Evolutionary conservation across 35 echinoderm and acorn worm genomes (phyloP).

Genomic region (Apostichopus californicus): DNA sequence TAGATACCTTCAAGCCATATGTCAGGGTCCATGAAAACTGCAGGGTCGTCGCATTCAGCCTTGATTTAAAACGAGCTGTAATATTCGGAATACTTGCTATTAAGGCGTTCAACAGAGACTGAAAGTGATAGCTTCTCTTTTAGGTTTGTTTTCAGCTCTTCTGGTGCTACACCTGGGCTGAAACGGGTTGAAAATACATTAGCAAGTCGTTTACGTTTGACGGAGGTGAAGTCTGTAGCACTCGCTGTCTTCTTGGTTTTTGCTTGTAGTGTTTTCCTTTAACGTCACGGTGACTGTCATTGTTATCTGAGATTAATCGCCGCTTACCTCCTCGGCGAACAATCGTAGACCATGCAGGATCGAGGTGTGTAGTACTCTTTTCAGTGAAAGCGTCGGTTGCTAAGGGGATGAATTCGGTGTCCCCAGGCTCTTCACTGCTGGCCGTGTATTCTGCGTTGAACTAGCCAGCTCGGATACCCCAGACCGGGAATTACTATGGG

Average conservation of each 20-base stretch:
- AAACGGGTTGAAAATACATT: constrained; percentile 23
- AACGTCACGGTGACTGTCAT: not conserved
- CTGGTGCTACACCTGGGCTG: not conserved
- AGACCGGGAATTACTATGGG: no score
- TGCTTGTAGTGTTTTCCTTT: not conserved
- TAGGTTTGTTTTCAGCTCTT: not conserved
- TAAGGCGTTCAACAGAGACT: not conserved
- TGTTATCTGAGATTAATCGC: no score
- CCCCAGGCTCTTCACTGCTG: no score
- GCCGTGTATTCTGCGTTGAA: no score
- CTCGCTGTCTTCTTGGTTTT: not conserved
- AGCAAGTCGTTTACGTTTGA: not conserved
- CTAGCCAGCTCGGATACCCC: no score
- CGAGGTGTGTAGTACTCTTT: no score
- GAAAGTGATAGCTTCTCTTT: not conserved
- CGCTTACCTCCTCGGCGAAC: no score
- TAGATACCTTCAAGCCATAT: not conserved
- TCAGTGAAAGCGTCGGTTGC: no score
- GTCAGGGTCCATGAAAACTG: constrained; percentile 22
- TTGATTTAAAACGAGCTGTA: constrained; percentile 19
- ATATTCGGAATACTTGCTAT: not conserved
- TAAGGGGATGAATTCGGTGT: no score
- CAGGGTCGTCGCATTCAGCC: not conserved
- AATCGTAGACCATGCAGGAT: no score
- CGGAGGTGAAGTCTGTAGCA: not conserved